A percentile compares a stretch with the other conserved stretches of the same genome.
Conservation (phyloP, 1,140 invertebrate species). For the Drosophila repletoides region DNA sequence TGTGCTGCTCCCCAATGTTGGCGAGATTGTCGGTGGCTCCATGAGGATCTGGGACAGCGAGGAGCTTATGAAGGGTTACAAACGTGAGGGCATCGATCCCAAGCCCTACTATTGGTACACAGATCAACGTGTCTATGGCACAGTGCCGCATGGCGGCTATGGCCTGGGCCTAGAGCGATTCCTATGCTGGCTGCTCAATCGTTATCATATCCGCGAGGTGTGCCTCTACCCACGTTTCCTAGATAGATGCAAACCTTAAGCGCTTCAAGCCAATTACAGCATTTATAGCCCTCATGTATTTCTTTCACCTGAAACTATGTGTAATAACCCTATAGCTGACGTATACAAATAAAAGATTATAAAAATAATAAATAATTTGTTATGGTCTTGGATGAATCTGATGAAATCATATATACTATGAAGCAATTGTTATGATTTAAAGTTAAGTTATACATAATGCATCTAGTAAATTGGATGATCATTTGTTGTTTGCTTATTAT, state of each 20-base stretch:
- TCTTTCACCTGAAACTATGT: no score
- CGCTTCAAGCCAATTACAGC: slow-evolving; percentile 5
- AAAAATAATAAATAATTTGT: no score
- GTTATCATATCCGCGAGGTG: slow-evolving; percentile 98
- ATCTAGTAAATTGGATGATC: no score
- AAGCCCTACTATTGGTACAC: slow-evolving; percentile 99
- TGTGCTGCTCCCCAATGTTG: slow-evolving; percentile 97
- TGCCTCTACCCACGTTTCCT: slow-evolving; percentile 98
- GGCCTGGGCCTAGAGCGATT: slow-evolving; percentile 98
- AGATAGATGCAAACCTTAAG: slow-evolving; percentile 95
- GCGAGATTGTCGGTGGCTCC: slow-evolving; percentile 99
- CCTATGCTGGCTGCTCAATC: slow-evolving; percentile 97
- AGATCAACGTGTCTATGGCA: slow-evolving; percentile 98
- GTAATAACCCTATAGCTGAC: no score
- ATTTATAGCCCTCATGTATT: no score
- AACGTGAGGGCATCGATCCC: slow-evolving; percentile 95
- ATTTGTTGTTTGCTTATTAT: no score
- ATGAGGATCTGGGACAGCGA: slow-evolving; percentile 98
- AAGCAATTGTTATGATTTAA: no score
- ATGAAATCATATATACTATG: no score
- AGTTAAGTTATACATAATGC: no score
- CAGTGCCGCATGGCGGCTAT: slow-evolving; percentile 98
- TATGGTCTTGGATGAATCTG: no score
- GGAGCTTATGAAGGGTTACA: slow-evolving; percentile 94
- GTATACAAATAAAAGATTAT: no score